Percentiles rank a stretch among this genome's conserved stretches.
Evolutionary conservation across 2,113 vertebrate species (phyloP).

Genomic region (Eira barbara): DNA sequence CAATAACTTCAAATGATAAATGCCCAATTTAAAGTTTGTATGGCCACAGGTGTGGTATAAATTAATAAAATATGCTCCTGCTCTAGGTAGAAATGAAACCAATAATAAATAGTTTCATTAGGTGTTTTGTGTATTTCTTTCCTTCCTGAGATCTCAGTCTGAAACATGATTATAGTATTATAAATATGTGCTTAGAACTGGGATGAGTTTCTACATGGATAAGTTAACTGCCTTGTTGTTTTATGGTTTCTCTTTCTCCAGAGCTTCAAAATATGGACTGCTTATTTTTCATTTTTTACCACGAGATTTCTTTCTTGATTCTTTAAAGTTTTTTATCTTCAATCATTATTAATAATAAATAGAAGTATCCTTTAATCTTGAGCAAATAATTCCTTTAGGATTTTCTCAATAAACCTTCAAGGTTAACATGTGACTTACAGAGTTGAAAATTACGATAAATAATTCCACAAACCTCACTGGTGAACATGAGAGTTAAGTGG

Average conservation of each 20-base stretch:
- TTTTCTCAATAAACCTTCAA: not conserved
- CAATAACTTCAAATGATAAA: not conserved
- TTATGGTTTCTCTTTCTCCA: not conserved
- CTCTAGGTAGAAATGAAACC: not conserved
- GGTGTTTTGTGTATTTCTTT: not conserved
- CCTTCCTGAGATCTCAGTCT: not conserved
- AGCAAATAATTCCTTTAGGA: not conserved
- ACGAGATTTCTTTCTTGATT: not conserved
- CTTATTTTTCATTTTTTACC: not conserved
- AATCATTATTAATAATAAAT: not conserved
- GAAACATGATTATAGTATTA: not conserved
- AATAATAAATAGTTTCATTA: not conserved
- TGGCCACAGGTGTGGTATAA: not conserved
- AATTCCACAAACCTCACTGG: not conserved
- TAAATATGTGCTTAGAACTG: not conserved
- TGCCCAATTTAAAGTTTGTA: not conserved
- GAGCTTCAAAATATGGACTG: not conserved
- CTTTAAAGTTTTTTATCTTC: not conserved
- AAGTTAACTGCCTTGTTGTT: not conserved
- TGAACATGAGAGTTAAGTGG: not conserved
- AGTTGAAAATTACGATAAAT: slow-evolving; percentile 8
- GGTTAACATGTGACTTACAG: not conserved
- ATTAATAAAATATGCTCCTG: not conserved
- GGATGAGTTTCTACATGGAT: not conserved
- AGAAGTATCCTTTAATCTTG: not conserved